A percentile compares a stretch with the other conserved stretches of the same genome.
phyloP scores from a whole-genome alignment of 2,797 vertebrate genomes.

The Pogoniulus pusillus region DNA sequence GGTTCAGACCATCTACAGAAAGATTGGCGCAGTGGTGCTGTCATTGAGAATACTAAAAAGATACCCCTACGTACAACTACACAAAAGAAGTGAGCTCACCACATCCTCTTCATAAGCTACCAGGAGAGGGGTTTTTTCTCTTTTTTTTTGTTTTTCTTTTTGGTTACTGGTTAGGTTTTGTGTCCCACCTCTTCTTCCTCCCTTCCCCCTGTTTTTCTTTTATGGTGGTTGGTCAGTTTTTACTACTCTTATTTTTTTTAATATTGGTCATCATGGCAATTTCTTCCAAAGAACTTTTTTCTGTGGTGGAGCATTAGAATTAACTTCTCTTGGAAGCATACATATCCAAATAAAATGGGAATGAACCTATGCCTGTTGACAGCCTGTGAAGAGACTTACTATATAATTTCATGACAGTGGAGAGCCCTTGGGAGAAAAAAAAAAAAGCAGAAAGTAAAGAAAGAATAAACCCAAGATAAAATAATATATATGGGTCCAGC shows the following conservation, averaged over 20 bases:
- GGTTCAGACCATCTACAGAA: conserved; percentile 38
- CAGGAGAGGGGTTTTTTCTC: not conserved
- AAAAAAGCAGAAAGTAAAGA: not conserved
- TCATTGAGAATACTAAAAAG: conserved; percentile 49
- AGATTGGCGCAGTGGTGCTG: conserved; percentile 35
- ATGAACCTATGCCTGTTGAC: conserved; percentile 46
- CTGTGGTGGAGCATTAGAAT: conserved; percentile 12
- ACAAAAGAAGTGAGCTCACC: conserved; percentile 54
- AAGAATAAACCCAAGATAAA: conserved; percentile 20
- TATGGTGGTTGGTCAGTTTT: too few relatives aligned
- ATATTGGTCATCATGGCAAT: not conserved
- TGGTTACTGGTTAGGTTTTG: too few relatives aligned
- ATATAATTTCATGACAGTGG: conserved; percentile 35
- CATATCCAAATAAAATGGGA: conserved; percentile 41
- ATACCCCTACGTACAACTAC: conserved; percentile 34
- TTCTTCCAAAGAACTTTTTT: conserved; percentile 12
- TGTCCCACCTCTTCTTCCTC: too few relatives aligned
- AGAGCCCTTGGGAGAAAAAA: conserved; percentile 25
- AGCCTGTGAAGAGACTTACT: conserved; percentile 24
- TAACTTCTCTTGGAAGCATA: conserved; percentile 49
- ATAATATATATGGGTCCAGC: conserved; percentile 61
- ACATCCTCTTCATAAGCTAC: conserved; percentile 61
- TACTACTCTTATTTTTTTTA: not conserved
- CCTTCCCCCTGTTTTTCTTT: accelerated
- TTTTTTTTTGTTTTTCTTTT: not conserved